A percentile compares a stretch with the other conserved stretches of the same genome.
Evolutionary conservation across 2,888 invertebrate genomes (phyloP).

Genomic region (Micoletzkya japonica): DNA sequence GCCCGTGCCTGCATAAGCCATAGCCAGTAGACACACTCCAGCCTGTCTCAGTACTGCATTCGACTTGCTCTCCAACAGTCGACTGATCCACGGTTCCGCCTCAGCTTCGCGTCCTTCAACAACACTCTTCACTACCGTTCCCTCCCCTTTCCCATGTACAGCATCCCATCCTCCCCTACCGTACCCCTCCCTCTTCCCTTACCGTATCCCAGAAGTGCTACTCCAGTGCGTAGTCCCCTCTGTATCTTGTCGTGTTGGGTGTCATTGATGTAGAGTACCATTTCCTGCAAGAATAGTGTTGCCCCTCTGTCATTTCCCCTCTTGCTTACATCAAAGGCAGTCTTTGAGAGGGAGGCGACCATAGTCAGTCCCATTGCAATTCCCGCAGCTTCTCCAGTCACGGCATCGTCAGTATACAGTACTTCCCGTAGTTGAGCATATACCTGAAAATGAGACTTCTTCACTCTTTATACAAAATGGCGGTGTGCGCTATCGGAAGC

Average conservation of each 20-base stretch:
- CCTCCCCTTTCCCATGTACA: neutral
- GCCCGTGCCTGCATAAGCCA: slow-evolving; percentile 81
- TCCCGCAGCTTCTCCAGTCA: slow-evolving; percentile 91
- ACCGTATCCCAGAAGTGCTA: slow-evolving; percentile 66
- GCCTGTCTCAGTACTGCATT: slow-evolving; percentile 71
- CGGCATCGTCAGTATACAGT: slow-evolving; percentile 96
- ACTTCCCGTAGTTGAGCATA: slow-evolving; percentile 96
- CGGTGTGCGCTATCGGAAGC: too few relatives aligned
- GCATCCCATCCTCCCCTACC: neutral
- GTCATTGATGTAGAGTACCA: slow-evolving; percentile 81
- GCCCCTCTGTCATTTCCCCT: neutral
- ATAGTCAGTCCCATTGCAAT: slow-evolving; percentile 99
- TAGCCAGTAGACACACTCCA: slow-evolving; percentile 93
- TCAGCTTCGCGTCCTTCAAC: slow-evolving; percentile 83
- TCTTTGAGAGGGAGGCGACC: slow-evolving; percentile 88
- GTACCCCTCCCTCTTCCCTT: too few relatives aligned
- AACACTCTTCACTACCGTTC: neutral
- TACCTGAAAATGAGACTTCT: slow-evolving; percentile 74
- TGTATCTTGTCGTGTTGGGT: slow-evolving; percentile 98
- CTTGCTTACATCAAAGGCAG: slow-evolving; percentile 65
- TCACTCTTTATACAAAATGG: slow-evolving; percentile 12
- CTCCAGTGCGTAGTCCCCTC: slow-evolving; percentile 92
- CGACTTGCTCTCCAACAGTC: slow-evolving; percentile 69
- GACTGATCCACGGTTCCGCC: slow-evolving; percentile 88
- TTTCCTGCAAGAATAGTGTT: slow-evolving; percentile 64